Evolutionary conservation across 2,113 vertebrate species (phyloP), one percentile per base, ranked within the genome.

Genomic region (Malurus melanocephalus): DNA sequence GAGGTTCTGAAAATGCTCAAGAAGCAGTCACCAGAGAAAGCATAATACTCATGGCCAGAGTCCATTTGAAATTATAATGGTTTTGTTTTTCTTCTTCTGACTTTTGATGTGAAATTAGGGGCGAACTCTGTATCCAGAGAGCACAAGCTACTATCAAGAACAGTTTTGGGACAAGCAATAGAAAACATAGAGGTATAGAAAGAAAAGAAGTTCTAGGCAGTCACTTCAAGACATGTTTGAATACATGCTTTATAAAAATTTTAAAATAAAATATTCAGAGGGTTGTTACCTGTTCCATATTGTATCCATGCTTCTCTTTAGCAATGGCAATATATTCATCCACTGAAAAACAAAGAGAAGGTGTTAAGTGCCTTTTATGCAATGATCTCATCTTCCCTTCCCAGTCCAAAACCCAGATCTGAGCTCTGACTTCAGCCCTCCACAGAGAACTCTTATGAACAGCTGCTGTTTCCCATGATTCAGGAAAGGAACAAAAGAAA

Each of bases 271-370:
- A 38, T 49, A 82, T 74, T 75, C 48, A 65, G 21, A 91, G 9
- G 24, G 26, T 51, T 43, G 9, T 97, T 98, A 98, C 99, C 99
- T 99, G 99, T 40, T 99, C 99, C 98, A 99, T 99, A 95, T 99
- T 99, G 97, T 99, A 99, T 49, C 99, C 98, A 48, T 99, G 99
- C 91, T 98, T 99, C 96, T 99, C 99, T 95, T 99, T 99, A 86
- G 99, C 98, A 64, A 99, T 99, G 85, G 98, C 96, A 84, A 99
- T 98, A 95, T 99, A 99, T 74, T 99, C 99, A 6, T 99, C 98
- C 98, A 99, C 99, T 99, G 96, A 49, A 98, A 98, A 93, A 96
- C 77, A 95, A 93, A 97, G 77, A 78, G 80, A 83, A 65, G 24
- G 7, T 49, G 19, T 87, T 87, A 83, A 94, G 43, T 73, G 27